These are phyloP conservation scores for Cepaea nemoralis DNA, from an alignment of 1,140 invertebrate genomes.

Conservation along the genomic window DNA sequence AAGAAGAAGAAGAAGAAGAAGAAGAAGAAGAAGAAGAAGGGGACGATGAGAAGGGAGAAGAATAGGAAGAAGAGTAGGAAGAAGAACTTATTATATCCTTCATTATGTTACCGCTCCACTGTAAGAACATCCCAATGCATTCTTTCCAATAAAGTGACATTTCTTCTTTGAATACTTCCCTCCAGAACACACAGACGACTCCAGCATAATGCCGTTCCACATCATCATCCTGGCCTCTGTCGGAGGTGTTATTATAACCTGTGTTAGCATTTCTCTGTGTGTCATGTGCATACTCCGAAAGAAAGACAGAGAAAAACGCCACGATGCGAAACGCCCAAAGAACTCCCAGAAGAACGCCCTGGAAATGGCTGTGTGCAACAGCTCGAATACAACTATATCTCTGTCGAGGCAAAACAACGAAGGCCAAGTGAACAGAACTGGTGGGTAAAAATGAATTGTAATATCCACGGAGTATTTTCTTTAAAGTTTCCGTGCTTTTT, in stretches of 20 bases:
- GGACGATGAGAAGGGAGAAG: too few species aligned
- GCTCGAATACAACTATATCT: constrained; percentile 43
- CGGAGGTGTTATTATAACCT: constrained; percentile 53
- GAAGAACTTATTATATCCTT: too few species aligned
- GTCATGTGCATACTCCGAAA: constrained; percentile 48
- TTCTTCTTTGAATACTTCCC: too few species aligned
- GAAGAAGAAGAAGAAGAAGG: too few species aligned
- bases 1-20: too few species aligned
- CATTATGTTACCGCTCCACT: too few species aligned
- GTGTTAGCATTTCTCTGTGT: constrained; percentile 49
- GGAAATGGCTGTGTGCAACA: constrained; percentile 54
- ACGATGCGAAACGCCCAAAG: constrained; percentile 36
- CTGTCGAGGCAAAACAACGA: constrained; percentile 45
- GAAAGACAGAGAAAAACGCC: constrained; percentile 44
- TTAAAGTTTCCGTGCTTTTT: too few species aligned
- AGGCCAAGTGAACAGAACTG: constrained; percentile 39
- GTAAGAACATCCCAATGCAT: too few species aligned
- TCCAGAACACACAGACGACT: constrained; percentile 12
- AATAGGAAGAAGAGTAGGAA: too few species aligned
- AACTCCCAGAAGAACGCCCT: constrained; percentile 38
- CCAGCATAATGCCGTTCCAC: constrained; percentile 43
- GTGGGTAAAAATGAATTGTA: too few species aligned
- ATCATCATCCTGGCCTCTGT: constrained; percentile 52
- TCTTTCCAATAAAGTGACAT: too few species aligned
- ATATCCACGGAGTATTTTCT: too few species aligned